Base-by-base conservation (phyloP, 2,888 invertebrate genomes). In the Taenaris catops region DNA sequence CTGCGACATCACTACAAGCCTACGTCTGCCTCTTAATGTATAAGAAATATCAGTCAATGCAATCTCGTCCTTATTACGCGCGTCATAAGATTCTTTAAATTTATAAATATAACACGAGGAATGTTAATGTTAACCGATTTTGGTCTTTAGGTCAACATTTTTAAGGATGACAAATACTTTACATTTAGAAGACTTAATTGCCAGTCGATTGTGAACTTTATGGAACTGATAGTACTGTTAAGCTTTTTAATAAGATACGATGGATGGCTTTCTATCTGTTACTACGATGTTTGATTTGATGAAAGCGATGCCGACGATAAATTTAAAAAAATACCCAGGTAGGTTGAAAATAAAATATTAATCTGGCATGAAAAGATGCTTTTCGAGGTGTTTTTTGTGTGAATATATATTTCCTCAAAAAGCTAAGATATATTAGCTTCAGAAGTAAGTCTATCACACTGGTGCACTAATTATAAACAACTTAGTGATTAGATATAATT, bases 1-100 rank as follows among this genome's bases (percentile, higher is more conserved):
- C 38, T 32, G 31, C 12, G 16, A 31, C 43, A 37, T 39, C 45
- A 45, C 42, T 37, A 28, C 14, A 8, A 24, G 25, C 24, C 39
- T 36, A 32, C 40, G 29, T 39, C 32, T 18, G 29, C 20, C 27
- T 34, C 11, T 12, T 12, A 24, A 27, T 40, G 19, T 35, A 17
- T 36, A 27, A 12, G 14, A 27, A 18, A 9, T 16, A 18, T 8
- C 20, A 35, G 12, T n/a, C 26, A 24, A 29, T 38, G 16, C 23
- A 38, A 11, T 25, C 18, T 25, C 9, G 10, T 6, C 17, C 7
- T 32, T 32, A 8, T 7, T 23, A 17, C n/a, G 10, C 10, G 10
- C 23, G 8, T 23, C 9, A 9, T 21, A 17, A 17, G 23, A 17
- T 10, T 32, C 23, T 14, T 5, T n/a, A 12, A 12, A n/a, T 27